Base-by-base conservation (phyloP, 92 coral and sea anemone species). In the Scolanthus callimorphus region DNA sequence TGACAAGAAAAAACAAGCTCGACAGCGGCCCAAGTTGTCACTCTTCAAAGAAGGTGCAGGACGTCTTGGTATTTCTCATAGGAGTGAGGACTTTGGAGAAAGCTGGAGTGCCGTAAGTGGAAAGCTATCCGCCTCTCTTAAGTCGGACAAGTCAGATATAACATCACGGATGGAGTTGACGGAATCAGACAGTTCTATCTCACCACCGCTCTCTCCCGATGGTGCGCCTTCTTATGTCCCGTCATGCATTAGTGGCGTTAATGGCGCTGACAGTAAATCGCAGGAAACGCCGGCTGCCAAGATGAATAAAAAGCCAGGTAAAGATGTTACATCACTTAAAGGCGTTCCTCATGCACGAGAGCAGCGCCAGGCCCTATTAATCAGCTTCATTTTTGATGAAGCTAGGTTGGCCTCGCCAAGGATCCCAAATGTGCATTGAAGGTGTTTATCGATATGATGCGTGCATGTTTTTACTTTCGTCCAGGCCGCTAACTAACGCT, bases 121-220 rank as follows among this genome's bases (percentile, higher is more conserved):
- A 13, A 55, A 45, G 11, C 60, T 79, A 15, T 58, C 85, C 0
- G 62, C 96, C 1, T 92, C 98, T 17, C 69, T 75, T 76, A 78
- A 75, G 52, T 86, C 97, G 2, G 77, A 70, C 6, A 60, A 59
- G 41, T 59, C 86, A 23, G 75, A 80, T 17, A 47, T 64, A 17
- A 62, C 80, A n/a, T 74, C 71, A 15, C 50, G 55, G 17, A 60
- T 53, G 11, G 67, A 23, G 25, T 38, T 28, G 41, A 52, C 65
- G 13, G 82, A 80, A 25, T 46, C 52, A 10, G 63, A 54, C 20
- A 66, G 86, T 49, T 46, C 81, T 25, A 34, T 56, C 31, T 85
- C 99, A 20, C 99, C 97, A 11, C 96, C 96, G 19, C 56, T 83
- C 26, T 88, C 96, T 2, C 97, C 99, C 20, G 87, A 80, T 38